A percentile compares a stretch with the other conserved stretches of the same genome.
phyloP scores from a whole-genome alignment of 2,888 invertebrate genomes.

The Petrolisthes cinctipes region DNA sequence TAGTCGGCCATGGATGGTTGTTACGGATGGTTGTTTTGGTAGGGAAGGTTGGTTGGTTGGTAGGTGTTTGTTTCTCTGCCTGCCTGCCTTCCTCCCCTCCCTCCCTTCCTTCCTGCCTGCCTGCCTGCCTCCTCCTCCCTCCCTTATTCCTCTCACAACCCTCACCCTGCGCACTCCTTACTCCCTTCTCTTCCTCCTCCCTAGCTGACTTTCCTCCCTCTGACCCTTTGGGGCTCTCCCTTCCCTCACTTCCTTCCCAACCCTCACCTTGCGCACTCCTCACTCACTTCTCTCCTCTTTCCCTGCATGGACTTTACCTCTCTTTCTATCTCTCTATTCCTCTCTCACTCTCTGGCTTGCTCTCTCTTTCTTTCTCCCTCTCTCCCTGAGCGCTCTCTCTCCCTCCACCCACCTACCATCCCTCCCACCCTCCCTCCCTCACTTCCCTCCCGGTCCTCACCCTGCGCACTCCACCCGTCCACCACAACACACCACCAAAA shows the following conservation, averaged over 20 bases:
- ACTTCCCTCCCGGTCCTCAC: constrained; percentile 20
- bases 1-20: constrained; percentile 10
- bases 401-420: neutral
- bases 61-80: neutral
- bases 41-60: neutral
- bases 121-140: neutral
- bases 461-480: neutral
- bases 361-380: constrained; percentile 9
- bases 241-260: neutral
- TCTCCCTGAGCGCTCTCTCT: neutral
- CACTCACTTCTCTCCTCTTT: neutral
- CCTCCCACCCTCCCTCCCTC: neutral
- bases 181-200: neutral
- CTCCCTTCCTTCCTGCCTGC: neutral
- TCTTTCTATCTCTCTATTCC: too few species aligned
- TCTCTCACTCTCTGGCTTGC: neutral
- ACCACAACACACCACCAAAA: neutral
- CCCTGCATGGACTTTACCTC: neutral
- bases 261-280: neutral
- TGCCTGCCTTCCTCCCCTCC: neutral
- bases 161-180: neutral
- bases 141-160: neutral
- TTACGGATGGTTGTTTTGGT: neutral
- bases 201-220: neutral
- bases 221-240: neutral